These are phyloP conservation scores for Tauraco erythrolophus DNA, from an alignment of 2,113 vertebrate species.

Conservation along the genomic window DNA sequence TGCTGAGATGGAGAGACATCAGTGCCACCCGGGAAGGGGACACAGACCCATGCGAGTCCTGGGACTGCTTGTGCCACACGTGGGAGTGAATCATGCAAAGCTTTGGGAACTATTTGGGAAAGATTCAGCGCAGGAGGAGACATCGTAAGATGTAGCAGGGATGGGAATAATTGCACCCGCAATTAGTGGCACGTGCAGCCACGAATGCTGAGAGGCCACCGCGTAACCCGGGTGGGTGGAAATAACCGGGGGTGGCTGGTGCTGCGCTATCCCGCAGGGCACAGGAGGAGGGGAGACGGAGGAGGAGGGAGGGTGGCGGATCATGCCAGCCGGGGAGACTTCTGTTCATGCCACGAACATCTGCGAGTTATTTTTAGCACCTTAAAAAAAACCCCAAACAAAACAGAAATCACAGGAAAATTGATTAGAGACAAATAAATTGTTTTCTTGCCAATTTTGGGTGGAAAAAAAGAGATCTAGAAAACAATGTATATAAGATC, in stretches of 20 bases:
- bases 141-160: not conserved
- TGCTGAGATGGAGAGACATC: not conserved
- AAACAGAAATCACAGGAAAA: not conserved
- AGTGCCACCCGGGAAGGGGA: fast-evolving
- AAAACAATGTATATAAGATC: not conserved
- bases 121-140: not conserved
- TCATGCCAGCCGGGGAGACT: not conserved
- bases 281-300: not conserved
- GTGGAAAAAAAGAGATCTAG: not conserved
- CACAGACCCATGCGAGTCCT: fast-evolving
- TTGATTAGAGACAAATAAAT: not conserved
- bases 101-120: not conserved
- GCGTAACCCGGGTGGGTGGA: fast-evolving
- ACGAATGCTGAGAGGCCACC: not conserved
- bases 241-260: not conserved
- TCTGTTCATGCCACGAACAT: not conserved
- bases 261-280: not conserved
- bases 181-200: not conserved
- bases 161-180: not conserved
- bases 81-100: fast-evolving
- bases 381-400: not conserved
- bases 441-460: not conserved
- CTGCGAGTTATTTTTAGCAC: not conserved
- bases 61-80: not conserved
- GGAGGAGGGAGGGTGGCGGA: not conserved